Evolutionary conservation across 2,113 vertebrate genomes (phyloP).

Genomic region (Silurus asotus): DNA sequence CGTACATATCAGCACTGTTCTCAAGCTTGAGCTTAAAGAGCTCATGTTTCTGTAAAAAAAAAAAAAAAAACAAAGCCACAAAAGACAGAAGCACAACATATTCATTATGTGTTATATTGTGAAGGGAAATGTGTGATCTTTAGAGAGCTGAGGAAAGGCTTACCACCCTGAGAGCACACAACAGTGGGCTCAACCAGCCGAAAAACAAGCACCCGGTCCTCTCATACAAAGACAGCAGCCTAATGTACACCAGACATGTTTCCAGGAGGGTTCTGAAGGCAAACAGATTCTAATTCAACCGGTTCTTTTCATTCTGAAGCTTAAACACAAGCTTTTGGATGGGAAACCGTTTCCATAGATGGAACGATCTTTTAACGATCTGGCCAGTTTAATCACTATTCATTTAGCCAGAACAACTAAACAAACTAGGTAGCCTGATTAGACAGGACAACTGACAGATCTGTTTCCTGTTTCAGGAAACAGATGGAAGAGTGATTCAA

Average conservation of each 20-base stretch:
- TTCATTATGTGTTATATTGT: not conserved
- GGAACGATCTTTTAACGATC: not conserved
- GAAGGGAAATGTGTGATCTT: conserved; percentile 17
- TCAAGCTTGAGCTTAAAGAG: not conserved
- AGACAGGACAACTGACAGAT: not conserved
- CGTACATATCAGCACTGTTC: not conserved
- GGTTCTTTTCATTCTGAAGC: conserved; percentile 23
- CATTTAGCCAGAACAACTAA: conserved; percentile 18
- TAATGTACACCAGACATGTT: conserved; percentile 16
- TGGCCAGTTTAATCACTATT: not conserved
- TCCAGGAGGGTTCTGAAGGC: not conserved
- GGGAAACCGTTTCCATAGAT: not conserved
- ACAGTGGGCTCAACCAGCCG: conserved; percentile 42
- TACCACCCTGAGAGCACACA: conserved; percentile 10
- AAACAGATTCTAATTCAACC: conserved; percentile 31
- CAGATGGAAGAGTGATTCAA: not conserved
- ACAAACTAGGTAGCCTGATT: not conserved
- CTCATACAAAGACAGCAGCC: conserved; percentile 32
- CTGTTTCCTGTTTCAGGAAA: conserved; percentile 22
- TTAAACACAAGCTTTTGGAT: conserved; percentile 18
- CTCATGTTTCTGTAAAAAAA: not conserved
- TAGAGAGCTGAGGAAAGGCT: conserved; percentile 34
- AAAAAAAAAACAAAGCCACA: not conserved
- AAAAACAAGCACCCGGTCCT: conserved; percentile 31
- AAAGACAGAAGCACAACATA: conserved; percentile 10